A percentile compares a stretch with the other conserved stretches of the same genome.
phyloP scores from a whole-genome alignment of 2,797 vertebrate genomes.

The Pangasius larnaudii region DNA sequence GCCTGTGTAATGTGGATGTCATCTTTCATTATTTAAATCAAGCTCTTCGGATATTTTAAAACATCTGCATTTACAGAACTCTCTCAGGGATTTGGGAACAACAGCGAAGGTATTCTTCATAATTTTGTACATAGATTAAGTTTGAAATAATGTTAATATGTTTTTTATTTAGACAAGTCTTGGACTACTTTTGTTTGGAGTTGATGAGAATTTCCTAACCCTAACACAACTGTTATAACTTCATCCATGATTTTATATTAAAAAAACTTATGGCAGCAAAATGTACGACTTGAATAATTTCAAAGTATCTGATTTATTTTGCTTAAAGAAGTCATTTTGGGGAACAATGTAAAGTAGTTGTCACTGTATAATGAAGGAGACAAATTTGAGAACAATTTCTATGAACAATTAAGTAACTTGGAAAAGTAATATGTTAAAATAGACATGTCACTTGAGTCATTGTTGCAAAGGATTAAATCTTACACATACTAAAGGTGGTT shows the following conservation, averaged over 20 bases:
- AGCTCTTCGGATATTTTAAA: constrained; percentile 18
- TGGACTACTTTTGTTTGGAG: not conserved
- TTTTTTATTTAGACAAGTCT: not conserved
- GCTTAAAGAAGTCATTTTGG: not conserved
- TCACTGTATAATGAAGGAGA: not conserved
- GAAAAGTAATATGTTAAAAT: constrained; percentile 1
- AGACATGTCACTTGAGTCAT: not conserved
- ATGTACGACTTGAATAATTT: not conserved
- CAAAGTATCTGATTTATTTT: not conserved
- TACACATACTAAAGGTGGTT: not conserved
- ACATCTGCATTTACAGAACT: not conserved
- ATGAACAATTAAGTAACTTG: not conserved
- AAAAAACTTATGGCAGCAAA: not conserved
- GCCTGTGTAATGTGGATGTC: not conserved
- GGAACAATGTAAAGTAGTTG: not conserved
- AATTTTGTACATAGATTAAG: not conserved
- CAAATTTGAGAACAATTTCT: not conserved
- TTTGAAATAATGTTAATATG: not conserved
- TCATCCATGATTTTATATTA: not conserved
- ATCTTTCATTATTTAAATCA: constrained; percentile 4
- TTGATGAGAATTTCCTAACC: not conserved
- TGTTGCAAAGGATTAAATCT: not conserved
- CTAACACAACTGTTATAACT: not conserved
- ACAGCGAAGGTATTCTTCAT: constrained; percentile 35
- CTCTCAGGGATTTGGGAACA: constrained; percentile 31